phyloP scores from a whole-genome alignment of 2,797 vertebrate species.

The Lithobates pipiens region DNA sequence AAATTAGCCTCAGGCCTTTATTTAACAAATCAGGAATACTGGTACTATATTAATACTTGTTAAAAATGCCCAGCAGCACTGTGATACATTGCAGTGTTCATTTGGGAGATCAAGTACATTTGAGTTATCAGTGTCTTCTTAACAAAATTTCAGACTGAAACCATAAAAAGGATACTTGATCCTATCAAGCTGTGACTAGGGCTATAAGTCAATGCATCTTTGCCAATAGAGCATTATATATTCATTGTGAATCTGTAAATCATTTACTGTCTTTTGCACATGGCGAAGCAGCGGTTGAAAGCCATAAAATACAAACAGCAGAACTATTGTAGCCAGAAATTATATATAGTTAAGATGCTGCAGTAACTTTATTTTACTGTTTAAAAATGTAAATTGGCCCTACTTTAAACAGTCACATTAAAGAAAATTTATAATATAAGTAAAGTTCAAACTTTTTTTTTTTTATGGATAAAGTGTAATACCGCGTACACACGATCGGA shows the following conservation, averaged over 20 bases:
- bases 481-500: too few species aligned
- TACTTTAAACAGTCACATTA: neutral
- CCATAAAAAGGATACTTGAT: neutral
- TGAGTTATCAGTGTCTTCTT: constrained; percentile 22
- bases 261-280: neutral
- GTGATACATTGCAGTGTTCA: constrained; percentile 25
- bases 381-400: too few species aligned
- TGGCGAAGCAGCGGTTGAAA: neutral
- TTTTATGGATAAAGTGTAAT: too few species aligned
- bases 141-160: neutral
- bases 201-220: neutral
- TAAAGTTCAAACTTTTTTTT: too few species aligned
- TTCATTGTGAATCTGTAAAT: neutral
- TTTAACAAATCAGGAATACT: constrained; percentile 41
- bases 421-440: too few species aligned
- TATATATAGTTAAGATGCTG: too few species aligned
- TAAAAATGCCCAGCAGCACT: constrained; percentile 20
- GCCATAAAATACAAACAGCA: neutral
- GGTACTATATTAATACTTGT: constrained; percentile 46
- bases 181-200: neutral
- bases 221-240: neutral
- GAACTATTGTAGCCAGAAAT: neutral
- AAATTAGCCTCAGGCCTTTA: constrained; percentile 18
- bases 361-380: too few species aligned
- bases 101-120: neutral